Evolutionary conservation across 2,888 invertebrate species (phyloP), one percentile per base, ranked within the genome.

Genomic region (Alloscopus bannaensis): DNA sequence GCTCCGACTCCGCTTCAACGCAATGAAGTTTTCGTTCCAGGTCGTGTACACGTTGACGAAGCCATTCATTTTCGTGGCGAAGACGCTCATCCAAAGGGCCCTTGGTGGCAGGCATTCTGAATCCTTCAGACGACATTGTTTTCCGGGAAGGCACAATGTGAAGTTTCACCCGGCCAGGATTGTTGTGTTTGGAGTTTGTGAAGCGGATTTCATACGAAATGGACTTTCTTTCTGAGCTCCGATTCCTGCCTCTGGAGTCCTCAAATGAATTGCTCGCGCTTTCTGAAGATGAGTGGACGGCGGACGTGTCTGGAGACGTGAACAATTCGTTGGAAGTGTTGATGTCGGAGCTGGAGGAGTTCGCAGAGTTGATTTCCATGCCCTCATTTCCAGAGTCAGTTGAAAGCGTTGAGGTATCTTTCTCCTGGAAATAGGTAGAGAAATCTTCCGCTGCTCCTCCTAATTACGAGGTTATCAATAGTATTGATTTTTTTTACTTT

Each of bases 121-220:
- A n/a, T 55, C 57, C 6, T 20, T 55, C 13, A 3, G 47, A 1
- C n/a, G 28, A 55, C 3, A 20, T 3, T 24, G 20, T 11, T 20
- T 26, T 20, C 28, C 55, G 55, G 11, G 22, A 16, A 22, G 73
- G 73, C 42, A 73, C 16, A 24, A 75, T 66, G 2, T 75, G 59
- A 59, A 75, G 42, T 36, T 75, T 75, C 1, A 75, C 66, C 55
- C 45, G 29, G 0, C 75, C 66, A 40, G n/a, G n/a, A n/a, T 75
- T 47, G 22, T 45, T 16, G 1, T 75, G 66, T 26, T 66, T 75
- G 1, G 75, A 75, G 36, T 75, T 75, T 26, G 36, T 66, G 40
- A 75, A 75, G 16, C 64, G 36, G 20, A 75, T 75, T 18, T 75
- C 75, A 13, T 75, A 75, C 0, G 75, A 75, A 28, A 75, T 75